Evolutionary conservation across 2,888 invertebrate genomes (phyloP), one percentile per base, ranked within the genome.

Genomic region (Meghimatium bilineatum): DNA sequence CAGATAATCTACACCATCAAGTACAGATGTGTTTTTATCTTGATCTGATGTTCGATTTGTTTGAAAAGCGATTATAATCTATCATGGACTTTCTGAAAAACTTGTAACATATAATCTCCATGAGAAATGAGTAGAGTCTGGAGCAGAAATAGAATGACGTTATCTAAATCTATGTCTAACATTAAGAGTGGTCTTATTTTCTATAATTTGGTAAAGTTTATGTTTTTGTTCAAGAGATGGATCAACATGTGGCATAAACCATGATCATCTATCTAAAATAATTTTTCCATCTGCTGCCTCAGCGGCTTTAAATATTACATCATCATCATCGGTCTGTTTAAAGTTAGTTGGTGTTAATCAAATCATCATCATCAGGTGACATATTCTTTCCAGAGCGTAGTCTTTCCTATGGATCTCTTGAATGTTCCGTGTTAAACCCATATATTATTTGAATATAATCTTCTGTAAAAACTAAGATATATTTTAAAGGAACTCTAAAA

Each of bases 381-480:
- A n/a, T n/a, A n/a, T n/a, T n/a, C n/a, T n/a, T n/a, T n/a, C n/a
- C n/a, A n/a, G n/a, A n/a, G n/a, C n/a, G n/a, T n/a, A n/a, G n/a
- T n/a, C n/a, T n/a, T n/a, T n/a, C n/a, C n/a, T n/a, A n/a, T n/a
- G n/a, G n/a, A n/a, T n/a, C n/a, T 76, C 29, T 60, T n/a, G n/a
- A n/a, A n/a, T n/a, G n/a, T n/a, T n/a, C n/a, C n/a, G n/a, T n/a
- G n/a, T 76, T 76, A 29, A 76, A 76, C n/a, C 76, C 76, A 56
- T 76, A 76, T 17, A 76, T 44, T 56, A 76, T 52, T 76, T 76
- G 52, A n/a, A 52, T 56, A 34, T 76, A 76, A 76, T 76, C 76
- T 76, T 76, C 52, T 26, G 52, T n/a, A 20, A 32, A 38, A 36
- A 20, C 26, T 38, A 38, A 8, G 8, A 29, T 12, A 49, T 49